Base-by-base conservation (phyloP, 2,113 vertebrate genomes). In the Lamprotornis superbus region DNA sequence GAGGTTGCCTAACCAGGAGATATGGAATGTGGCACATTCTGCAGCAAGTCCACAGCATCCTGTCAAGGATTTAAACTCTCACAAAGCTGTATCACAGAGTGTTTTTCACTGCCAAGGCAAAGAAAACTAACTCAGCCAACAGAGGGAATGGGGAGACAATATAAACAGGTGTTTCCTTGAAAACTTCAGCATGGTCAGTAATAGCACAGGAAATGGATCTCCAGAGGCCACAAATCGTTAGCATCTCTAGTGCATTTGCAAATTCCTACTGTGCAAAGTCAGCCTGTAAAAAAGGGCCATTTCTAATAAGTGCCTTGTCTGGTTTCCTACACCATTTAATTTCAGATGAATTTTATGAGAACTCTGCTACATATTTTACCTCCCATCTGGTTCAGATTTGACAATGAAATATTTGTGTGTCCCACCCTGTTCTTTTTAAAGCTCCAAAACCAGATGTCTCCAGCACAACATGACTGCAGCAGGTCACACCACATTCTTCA, bases 331-430 rank as follows among this genome's bases (percentile, higher is more conserved):
- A 92, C 96, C 93, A 90, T 96, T 98, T 96, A 89, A 97, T 97
- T 97, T 98, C 95, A 97, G 96, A 96, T 87, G 83, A 93, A 95
- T 98, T 98, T 97, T 98, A 98, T 97, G 98, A 98, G 98, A 98
- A 98, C 97, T 97, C 94, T 47, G 97, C 97, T 97, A 97, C 97
- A 98, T 97, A 98, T 98, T 98, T 97, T 96, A 97, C 98, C 97
- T 98, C 97, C 98, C 98, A 98, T 98, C 98, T 98, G 98, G 97
- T 97, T 95, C 93, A 96, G 93, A 97, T 98, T 98, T 98, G 97
- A 98, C 98, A 99, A 98, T 98, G 98, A 98, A 98, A 97, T 96
- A 96, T 98, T 98, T 98, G 98, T 94, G 91, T 70, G 90, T 97
- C 93, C 98, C 98, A 96, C 97, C 97, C 94, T 94, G 87, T 94